Evolutionary conservation across 2,888 invertebrate species (phyloP).

Genomic region (Macrophya alboannulata): DNA sequence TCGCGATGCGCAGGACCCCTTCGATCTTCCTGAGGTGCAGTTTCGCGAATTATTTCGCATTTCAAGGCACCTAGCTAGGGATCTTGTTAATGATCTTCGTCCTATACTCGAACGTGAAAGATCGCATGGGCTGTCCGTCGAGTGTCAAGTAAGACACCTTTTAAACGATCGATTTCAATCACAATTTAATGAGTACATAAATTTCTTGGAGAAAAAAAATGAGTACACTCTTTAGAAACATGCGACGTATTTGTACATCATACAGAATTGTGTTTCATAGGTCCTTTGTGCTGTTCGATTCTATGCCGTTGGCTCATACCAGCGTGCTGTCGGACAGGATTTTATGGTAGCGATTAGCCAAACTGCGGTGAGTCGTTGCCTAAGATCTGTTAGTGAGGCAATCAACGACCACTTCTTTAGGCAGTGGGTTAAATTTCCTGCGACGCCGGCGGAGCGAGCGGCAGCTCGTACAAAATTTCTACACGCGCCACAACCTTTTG

Average conservation of each 20-base stretch:
- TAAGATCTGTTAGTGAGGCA: constrained; percentile 51
- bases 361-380: constrained; percentile 50
- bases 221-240: background rate
- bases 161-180: background rate
- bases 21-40: constrained; percentile 52
- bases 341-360: constrained; percentile 43
- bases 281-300: no score
- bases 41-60: constrained; percentile 55
- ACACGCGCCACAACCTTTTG: no score
- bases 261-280: no score
- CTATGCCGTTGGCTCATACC: no score
- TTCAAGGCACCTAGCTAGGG: background rate
- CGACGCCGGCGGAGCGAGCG: background rate
- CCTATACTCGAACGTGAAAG: constrained; percentile 45
- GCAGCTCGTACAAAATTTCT: constrained; percentile 9
- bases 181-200: no score
- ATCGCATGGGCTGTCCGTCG: constrained; percentile 25
- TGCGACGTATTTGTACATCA: background rate
- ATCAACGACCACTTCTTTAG: background rate
- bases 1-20: constrained; percentile 58
- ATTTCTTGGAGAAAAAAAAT: no score
- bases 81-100: background rate
- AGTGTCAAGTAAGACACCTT: background rate
- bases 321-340: no score
- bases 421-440: no score